phyloP scores from a whole-genome alignment of 2,113 vertebrate genomes.

The Sebastes fasciatus region DNA sequence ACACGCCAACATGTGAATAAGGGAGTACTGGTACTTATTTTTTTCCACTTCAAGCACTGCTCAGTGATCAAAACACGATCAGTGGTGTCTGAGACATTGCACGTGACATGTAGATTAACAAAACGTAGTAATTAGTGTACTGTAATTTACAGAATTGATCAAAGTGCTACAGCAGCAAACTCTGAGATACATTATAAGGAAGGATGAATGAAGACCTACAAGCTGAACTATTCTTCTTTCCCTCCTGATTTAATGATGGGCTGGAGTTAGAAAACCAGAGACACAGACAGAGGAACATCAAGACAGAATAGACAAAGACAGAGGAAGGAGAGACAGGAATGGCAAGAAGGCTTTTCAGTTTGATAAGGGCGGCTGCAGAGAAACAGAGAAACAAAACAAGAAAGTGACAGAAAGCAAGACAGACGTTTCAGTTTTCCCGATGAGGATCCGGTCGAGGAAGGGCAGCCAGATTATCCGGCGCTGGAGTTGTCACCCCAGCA shows the following conservation, averaged over 20 bases:
- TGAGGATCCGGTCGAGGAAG: slow-evolving; percentile 15
- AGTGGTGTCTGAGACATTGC: background rate
- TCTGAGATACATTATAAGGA: background rate
- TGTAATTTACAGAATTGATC: background rate
- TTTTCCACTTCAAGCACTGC: too few species aligned
- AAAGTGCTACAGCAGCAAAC: too few species aligned
- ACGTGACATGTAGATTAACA: background rate
- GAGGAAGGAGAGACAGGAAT: background rate
- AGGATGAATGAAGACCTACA: background rate
- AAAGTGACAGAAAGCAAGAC: slow-evolving; percentile 38
- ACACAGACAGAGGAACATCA: background rate
- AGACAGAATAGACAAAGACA: slow-evolving; percentile 2
- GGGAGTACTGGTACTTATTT: too few species aligned
- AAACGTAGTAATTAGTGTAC: background rate
- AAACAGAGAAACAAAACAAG: slow-evolving; percentile 26
- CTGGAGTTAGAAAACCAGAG: background rate
- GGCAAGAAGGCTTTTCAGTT: slow-evolving; percentile 30
- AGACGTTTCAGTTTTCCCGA: slow-evolving; percentile 5
- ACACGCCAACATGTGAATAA: too few species aligned
- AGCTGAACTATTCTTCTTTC: background rate
- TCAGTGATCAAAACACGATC: background rate
- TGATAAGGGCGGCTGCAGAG: slow-evolving; percentile 19
- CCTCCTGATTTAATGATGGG: too few species aligned
- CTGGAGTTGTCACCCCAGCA: slow-evolving; percentile 33
- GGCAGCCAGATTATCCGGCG: slow-evolving; percentile 19